Base-by-base conservation (phyloP, 2,888 invertebrate species). In the Tachystola acroxantha region DNA sequence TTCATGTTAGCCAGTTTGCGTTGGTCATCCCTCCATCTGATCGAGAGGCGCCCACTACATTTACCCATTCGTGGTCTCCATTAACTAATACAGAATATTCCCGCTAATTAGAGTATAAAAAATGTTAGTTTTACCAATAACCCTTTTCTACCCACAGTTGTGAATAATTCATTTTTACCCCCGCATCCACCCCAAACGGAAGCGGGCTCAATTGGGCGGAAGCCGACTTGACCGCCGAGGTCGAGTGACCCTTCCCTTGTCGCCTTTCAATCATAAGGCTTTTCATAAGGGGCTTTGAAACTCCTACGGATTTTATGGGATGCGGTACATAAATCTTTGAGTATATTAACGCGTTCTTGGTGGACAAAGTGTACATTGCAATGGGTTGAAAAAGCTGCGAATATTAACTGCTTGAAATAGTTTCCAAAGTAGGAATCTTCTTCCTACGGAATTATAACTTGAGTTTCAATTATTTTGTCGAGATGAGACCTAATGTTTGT, bases 161-260 rank as follows among this genome's bases (percentile, higher is more conserved):
- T 59, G 52, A 62, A 56, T 57, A 49, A 58, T 57, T 54, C 58
- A 59, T 52, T 42, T n/a, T 40, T 43, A 40, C 47, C 39, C 48
- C 40, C 55, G n/a, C 51, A 53, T 51, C 39, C 43, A 26, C 35
- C 46, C 40, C 42, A 19, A 30, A 43, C 55, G 55, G 61, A 57
- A 51, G 50, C 39, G 39, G 42, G 52, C 43, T 76, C 78, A 72
- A 81, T 81, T 80, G 78, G 70, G 75, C 77, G 79, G 70, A 72
- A 78, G 30, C 64, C 63, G 59, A 54, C 80, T 79, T 79, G 79
- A 80, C 81, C 78, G 72, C 60, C 52, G 60, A 65, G 58, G 68
- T 81, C 71, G 71, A 81, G 80, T 81, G 79, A 81, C 79, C 80
- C 81, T 75, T 70, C 63, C 64, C 68, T 63, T 67, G 66, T 61